Evolutionary conservation across 2,888 invertebrate genomes (phyloP).

Genomic region (Eudasyphora cyanicolor): DNA sequence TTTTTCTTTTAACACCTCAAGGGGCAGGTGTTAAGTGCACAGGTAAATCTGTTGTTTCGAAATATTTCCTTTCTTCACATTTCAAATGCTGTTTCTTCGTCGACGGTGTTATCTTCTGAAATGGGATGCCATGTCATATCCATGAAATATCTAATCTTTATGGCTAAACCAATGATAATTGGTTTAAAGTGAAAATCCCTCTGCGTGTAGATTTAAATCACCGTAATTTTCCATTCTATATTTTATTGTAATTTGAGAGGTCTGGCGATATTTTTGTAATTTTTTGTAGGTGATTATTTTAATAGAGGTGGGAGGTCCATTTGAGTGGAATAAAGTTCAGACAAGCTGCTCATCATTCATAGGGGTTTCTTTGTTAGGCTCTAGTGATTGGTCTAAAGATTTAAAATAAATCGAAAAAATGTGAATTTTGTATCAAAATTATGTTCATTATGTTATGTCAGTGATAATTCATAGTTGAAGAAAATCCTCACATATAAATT

Average conservation of each 20-base stretch:
- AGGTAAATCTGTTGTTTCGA: conserved; percentile 40
- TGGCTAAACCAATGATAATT: not conserved
- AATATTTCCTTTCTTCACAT: conserved; percentile 4
- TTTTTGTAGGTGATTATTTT: not conserved
- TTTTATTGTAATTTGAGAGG: not conserved
- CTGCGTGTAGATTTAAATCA: not conserved
- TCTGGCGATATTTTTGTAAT: not conserved
- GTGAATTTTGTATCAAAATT: no score
- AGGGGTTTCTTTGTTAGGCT: no score
- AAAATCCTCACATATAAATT: no score
- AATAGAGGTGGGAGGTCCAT: not conserved
- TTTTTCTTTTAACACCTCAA: conserved; percentile 47
- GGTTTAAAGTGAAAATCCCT: conserved; percentile 15
- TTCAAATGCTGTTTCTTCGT: not conserved
- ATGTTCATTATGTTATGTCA: no score
- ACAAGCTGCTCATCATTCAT: no score
- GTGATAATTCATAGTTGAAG: no score
- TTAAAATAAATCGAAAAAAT: no score
- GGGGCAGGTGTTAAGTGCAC: conserved; percentile 56
- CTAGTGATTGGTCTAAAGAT: no score
- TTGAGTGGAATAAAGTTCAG: no score
- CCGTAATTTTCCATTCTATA: not conserved
- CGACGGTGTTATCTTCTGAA: not conserved
- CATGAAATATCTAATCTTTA: not conserved
- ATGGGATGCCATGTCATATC: not conserved